phyloP scores from a whole-genome alignment of 2,797 vertebrate genomes.

The Oceanodroma leucorhoa region DNA sequence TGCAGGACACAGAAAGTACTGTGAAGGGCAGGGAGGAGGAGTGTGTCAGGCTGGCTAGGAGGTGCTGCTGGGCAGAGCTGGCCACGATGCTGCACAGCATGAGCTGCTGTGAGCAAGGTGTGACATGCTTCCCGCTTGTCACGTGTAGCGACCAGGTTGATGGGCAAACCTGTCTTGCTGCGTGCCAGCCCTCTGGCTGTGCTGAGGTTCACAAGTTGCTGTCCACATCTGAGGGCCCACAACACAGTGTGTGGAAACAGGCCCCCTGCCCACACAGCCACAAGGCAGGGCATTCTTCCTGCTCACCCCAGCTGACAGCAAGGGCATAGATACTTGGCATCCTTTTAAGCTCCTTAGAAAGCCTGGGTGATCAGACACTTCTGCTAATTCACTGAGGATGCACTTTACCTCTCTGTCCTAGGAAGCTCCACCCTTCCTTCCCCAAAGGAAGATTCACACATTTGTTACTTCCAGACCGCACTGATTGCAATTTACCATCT shows the following conservation, averaged over 20 bases:
- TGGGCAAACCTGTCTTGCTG: background rate
- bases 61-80: background rate
- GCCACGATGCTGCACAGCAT: accelerated
- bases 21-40: background rate
- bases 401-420: background rate
- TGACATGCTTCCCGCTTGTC: background rate
- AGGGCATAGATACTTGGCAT: background rate
- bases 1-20: background rate
- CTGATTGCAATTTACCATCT: background rate
- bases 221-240: background rate
- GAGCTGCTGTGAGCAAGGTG: background rate
- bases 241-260: background rate
- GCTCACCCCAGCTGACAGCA: background rate
- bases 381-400: background rate
- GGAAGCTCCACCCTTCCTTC: background rate
- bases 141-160: accelerated
- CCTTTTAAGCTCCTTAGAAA: background rate
- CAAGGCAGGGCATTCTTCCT: background rate
- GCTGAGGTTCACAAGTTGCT: background rate
- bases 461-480: background rate
- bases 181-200: background rate
- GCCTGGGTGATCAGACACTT: background rate
- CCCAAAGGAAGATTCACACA: background rate
- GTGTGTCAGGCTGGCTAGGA: background rate
- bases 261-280: background rate